Base-by-base conservation (phyloP, 1,140 invertebrate species). In the Aphidius gifuensis region DNA sequence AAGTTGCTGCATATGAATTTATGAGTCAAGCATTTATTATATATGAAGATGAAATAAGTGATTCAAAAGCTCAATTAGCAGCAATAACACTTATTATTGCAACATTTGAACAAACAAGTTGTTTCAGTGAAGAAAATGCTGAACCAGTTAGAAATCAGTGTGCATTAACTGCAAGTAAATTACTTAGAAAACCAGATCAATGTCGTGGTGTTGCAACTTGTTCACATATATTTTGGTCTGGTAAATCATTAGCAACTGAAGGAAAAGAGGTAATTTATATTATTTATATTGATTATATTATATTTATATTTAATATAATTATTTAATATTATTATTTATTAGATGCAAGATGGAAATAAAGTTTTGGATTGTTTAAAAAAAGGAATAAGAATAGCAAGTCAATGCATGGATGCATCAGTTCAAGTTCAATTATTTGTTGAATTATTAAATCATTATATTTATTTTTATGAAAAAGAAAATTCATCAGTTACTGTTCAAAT, bases 1-100 rank as follows among this genome's bases (percentile, higher is more conserved):
- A 98, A 82, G 93, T 94, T 46, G 91, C 99, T 0, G 95, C 96
- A 0, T 99, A 99, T 80, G 97, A 99, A 79, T 99, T 97, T 74
- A 90, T 99, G 74, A 97, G 97, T 38, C 96, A 98, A 85, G 95
- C 95, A 0, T 98, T 99, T 79, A 95, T 95, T 0, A 82, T 99
- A 55, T 99, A 99, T 72, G 97, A 99, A 79, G 97, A 99, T 76
- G 97, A 99, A 81, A 97, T 99, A 69, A 94, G 93, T 6, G 97
- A 99, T 74, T 97, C 94, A 53, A 97, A 98, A 77, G 93, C 96
- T 40, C 97, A 99, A 77, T 80, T 99, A 51, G 92, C 95, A 2
- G 96, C 96, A 16, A 96, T 99, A 51, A 96, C 94, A 0, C 82
- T 99, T 2, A 95, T 99, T 43, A 95, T 97, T 64, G 94, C 92